Evolutionary conservation across 2,113 vertebrate species (phyloP).

Genomic region (Tragelaphus buxtoni): DNA sequence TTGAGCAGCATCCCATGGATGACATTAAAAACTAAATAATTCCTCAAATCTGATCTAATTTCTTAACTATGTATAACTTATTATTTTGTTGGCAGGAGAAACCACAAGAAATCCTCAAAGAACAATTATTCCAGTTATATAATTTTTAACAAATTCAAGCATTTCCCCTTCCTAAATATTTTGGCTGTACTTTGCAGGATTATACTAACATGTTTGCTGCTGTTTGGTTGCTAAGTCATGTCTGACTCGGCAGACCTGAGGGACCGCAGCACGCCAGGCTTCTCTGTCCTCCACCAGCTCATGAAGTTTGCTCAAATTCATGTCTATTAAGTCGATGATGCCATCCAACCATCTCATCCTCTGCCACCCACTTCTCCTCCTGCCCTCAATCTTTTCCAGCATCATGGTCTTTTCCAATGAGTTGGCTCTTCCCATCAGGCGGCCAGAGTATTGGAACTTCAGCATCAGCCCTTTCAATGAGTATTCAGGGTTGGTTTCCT

Average conservation of each 20-base stretch:
- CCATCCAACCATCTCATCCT: neutral
- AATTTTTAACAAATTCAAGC: neutral
- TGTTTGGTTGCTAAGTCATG: neutral
- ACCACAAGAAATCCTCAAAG: neutral
- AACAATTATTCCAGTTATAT: neutral
- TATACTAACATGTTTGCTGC: neutral
- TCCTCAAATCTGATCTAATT: neutral
- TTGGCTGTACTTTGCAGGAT: neutral
- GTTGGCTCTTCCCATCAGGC: neutral
- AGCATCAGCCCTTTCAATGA: neutral
- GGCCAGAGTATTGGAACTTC: neutral
- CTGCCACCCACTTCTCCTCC: neutral
- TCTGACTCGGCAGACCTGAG: no score
- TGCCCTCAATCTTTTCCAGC: neutral
- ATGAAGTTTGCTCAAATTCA: neutral
- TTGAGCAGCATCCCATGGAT: fast-evolving
- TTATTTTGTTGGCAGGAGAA: neutral
- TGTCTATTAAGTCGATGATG: neutral
- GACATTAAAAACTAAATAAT: neutral
- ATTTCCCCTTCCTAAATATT: neutral
- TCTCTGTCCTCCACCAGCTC: neutral
- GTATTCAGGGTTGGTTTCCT: neutral
- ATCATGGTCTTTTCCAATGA: neutral
- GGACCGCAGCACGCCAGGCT: neutral
- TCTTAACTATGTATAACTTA: neutral